Evolutionary conservation across 2,888 invertebrate genomes (phyloP).

Genomic region (Spisula solida): DNA sequence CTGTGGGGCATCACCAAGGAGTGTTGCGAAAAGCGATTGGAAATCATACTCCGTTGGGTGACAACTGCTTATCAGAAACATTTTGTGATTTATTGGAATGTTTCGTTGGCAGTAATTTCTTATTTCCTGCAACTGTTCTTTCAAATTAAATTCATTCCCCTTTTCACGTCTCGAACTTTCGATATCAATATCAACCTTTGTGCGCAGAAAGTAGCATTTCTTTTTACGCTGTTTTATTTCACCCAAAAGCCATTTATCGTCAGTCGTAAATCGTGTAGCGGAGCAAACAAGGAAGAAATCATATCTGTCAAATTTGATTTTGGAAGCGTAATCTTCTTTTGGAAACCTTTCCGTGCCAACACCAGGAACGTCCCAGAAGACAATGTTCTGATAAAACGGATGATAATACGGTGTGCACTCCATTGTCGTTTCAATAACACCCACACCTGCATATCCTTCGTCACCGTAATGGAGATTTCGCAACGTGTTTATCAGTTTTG

Average conservation of each 20-base stretch:
- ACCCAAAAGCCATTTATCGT: not conserved
- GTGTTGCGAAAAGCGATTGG: not conserved
- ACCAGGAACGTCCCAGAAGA: conserved; percentile 27
- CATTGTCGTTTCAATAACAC: not conserved
- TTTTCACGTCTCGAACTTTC: not conserved
- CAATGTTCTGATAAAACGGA: not conserved
- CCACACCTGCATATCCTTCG: not conserved
- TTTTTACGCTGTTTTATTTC: conserved; percentile 2
- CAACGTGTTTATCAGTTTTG: conserved; percentile 3
- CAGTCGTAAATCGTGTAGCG: not conserved
- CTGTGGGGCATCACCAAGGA: not conserved
- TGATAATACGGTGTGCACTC: not conserved
- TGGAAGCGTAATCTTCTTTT: not conserved
- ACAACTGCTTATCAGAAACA: conserved; percentile 6
- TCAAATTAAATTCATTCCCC: not conserved
- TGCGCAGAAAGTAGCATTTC: conserved; percentile 10
- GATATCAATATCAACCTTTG: not conserved
- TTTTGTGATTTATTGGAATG: not conserved
- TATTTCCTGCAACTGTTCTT: not conserved
- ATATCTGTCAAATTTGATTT: not conserved
- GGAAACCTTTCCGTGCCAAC: not conserved
- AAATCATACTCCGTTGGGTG: not conserved
- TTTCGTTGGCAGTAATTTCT: not conserved
- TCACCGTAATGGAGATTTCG: not conserved
- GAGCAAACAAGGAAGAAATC: conserved; percentile 17